phyloP scores from a whole-genome alignment of 2,888 invertebrate species.

The Eristalis intricaria region DNA sequence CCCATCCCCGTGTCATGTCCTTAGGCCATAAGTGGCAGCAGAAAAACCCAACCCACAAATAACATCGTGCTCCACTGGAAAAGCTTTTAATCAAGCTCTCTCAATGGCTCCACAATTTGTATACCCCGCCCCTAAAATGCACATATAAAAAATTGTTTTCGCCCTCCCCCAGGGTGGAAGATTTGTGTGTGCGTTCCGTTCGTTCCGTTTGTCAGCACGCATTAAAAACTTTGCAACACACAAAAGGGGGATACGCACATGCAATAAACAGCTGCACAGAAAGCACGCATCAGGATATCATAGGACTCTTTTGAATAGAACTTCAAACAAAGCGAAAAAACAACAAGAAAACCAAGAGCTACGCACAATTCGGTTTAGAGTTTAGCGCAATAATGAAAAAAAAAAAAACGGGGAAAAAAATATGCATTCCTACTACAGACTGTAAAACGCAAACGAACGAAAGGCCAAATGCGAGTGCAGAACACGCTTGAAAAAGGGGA shows the following conservation, averaged over 20 bases:
- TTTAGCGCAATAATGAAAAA: slow-evolving; percentile 49
- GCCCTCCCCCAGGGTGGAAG: slow-evolving; percentile 23
- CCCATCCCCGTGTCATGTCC: not conserved
- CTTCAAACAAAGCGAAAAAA: slow-evolving; percentile 47
- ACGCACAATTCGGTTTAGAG: slow-evolving; percentile 60
- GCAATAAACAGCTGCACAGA: slow-evolving; percentile 26
- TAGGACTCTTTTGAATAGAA: slow-evolving; percentile 36
- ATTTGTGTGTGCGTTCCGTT: not conserved
- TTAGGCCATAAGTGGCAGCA: slow-evolving; percentile 11
- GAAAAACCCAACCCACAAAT: not conserved
- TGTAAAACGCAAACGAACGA: slow-evolving; percentile 39
- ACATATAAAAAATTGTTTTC: slow-evolving; percentile 41
- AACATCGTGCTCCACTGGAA: slow-evolving; percentile 16
- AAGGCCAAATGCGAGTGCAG: slow-evolving; percentile 50
- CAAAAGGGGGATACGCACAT: slow-evolving; percentile 49
- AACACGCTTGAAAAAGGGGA: slow-evolving; percentile 44
- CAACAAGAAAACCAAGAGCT: slow-evolving; percentile 28
- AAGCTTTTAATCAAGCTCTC: slow-evolving; percentile 58
- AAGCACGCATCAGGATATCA: slow-evolving; percentile 36
- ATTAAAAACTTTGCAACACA: slow-evolving; percentile 47
- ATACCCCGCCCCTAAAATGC: slow-evolving; percentile 55
- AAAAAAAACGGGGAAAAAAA: not conserved
- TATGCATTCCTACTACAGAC: not conserved
- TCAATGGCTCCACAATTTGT: slow-evolving; percentile 34
- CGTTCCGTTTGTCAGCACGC: slow-evolving; percentile 32